These are phyloP conservation scores for Dromococcyx pavoninus DNA, from an alignment of 2,797 vertebrate genomes.

Conservation along the genomic window DNA sequence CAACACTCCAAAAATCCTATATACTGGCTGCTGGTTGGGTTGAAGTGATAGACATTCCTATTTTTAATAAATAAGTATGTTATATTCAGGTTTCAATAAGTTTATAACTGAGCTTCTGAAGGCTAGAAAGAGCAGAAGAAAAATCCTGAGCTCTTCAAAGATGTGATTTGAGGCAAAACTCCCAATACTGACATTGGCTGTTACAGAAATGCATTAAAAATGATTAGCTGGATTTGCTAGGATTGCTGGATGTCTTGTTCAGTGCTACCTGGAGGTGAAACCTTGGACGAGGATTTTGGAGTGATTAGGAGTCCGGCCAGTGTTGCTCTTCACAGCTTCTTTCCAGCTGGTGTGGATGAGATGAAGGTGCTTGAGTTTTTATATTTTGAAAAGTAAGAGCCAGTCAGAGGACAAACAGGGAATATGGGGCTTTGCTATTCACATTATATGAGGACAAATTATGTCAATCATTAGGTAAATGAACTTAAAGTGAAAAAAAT, in stretches of 20 bases:
- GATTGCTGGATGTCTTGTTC: not conserved
- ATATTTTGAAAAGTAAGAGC: not conserved
- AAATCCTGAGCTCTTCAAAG: constrained; percentile 3
- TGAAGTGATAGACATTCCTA: not conserved
- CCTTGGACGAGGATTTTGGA: not conserved
- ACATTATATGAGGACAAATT: not conserved
- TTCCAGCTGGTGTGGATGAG: not conserved
- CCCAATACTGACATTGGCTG: not conserved
- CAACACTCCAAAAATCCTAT: not conserved
- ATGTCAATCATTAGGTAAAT: not conserved
- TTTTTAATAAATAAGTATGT: constrained; percentile 30
- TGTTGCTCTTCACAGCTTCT: not conserved
- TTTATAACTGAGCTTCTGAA: constrained; percentile 29
- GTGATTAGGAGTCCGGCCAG: not conserved
- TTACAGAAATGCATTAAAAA: constrained; percentile 21
- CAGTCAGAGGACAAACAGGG: not conserved
- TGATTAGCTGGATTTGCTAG: not conserved
- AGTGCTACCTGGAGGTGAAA: not conserved
- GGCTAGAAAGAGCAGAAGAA: not conserved
- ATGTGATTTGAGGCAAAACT: not conserved
- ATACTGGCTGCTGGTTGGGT: not conserved
- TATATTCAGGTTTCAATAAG: not conserved
- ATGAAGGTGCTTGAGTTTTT: not conserved
- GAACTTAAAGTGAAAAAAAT: not conserved
- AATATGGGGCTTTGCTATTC: not conserved